Conservation (phyloP, 2,888 invertebrate genomes). For the Thereva unica region DNA sequence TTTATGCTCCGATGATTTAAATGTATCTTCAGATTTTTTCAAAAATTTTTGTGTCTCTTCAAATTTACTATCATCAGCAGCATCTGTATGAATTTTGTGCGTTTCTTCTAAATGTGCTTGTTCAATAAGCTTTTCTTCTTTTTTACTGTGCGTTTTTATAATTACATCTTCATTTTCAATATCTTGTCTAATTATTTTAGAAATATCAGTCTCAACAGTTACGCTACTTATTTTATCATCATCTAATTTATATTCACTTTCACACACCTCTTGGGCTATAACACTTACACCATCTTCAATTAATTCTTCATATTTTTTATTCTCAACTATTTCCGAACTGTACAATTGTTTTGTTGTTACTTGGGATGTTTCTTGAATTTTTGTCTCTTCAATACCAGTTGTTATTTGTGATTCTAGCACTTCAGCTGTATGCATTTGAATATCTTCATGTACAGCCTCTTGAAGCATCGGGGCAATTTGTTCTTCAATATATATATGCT, state of each 20-base stretch:
- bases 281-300: slow-evolving; percentile 23
- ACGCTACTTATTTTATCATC: not conserved
- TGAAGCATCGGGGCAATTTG: slow-evolving; percentile 36
- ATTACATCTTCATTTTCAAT: not conserved
- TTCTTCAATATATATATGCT: slow-evolving; percentile 36
- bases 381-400: slow-evolving; percentile 39
- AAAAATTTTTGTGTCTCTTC: slow-evolving; percentile 28
- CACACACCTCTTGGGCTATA: not conserved
- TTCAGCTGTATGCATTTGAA: slow-evolving; percentile 44
- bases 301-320: slow-evolving; percentile 27
- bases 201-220: slow-evolving; percentile 7
- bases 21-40: slow-evolving; percentile 30
- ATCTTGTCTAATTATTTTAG: slow-evolving; percentile 10
- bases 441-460: slow-evolving; percentile 42
- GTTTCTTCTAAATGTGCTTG: slow-evolving; percentile 2
- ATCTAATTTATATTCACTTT: not conserved
- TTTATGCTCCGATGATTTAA: slow-evolving; percentile 25
- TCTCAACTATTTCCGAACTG: slow-evolving; percentile 43
- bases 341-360: slow-evolving; percentile 42
- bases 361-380: slow-evolving; percentile 34
- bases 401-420: slow-evolving; percentile 39
- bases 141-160: slow-evolving; percentile 9
- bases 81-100: slow-evolving; percentile 12
- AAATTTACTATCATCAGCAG: not conserved
- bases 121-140: not conserved